These are phyloP conservation scores for Pelecanus crispus DNA, from an alignment of 2,113 vertebrate genomes.

Conservation along the genomic window DNA sequence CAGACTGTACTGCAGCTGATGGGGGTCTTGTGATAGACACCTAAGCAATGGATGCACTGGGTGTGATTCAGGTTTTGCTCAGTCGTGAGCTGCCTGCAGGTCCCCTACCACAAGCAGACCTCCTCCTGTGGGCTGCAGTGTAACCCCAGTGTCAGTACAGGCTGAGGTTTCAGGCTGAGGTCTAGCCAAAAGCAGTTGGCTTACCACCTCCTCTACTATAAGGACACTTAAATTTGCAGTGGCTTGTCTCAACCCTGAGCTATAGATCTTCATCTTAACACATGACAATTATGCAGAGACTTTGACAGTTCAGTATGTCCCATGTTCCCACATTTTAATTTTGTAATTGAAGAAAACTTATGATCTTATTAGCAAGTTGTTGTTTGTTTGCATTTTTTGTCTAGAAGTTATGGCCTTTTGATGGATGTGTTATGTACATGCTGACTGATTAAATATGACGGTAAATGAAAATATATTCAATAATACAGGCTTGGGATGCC, in stretches of 20 bases:
- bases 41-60: rapidly evolving
- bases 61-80: background rate
- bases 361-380: background rate
- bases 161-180: background rate
- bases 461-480: conserved; percentile 7
- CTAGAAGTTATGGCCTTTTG: background rate
- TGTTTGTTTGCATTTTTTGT: background rate
- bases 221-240: background rate
- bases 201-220: background rate
- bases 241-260: background rate
- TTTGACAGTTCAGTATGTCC: background rate
- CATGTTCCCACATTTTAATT: background rate
- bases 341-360: conserved; percentile 10
- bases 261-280: background rate
- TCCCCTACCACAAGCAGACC: background rate
- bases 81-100: background rate
- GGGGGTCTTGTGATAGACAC: background rate
- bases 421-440: background rate
- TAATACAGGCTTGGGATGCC: background rate
- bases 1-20: rapidly evolving
- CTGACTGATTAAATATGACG: background rate
- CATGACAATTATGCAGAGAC: background rate
- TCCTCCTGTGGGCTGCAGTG: rapidly evolving
- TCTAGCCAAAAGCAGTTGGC: background rate
- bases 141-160: rapidly evolving